Evolutionary conservation across 2,797 vertebrate species (phyloP).

Genomic region (Lepilemur ruficaudatus): DNA sequence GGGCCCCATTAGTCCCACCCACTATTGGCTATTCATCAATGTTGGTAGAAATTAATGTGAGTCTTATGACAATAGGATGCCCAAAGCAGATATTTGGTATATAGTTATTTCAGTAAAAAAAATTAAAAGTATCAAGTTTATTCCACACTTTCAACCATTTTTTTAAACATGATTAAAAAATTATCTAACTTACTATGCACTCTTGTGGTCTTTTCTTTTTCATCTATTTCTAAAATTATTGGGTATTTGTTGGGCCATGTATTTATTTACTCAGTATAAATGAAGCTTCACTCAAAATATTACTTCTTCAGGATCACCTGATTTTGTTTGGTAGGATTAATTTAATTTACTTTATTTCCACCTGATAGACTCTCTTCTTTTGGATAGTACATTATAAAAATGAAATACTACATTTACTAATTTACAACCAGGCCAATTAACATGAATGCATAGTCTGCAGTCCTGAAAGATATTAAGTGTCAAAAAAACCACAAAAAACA

Average conservation of each 20-base stretch:
- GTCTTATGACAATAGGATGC: neutral
- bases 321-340: conserved; percentile 66
- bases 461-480: neutral
- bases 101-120: conserved; percentile 2
- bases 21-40: conserved; percentile 25
- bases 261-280: conserved; percentile 37
- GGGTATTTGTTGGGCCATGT: neutral
- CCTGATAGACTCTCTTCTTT: neutral
- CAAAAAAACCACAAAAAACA: neutral
- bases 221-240: conserved; percentile 32
- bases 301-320: conserved; percentile 2
- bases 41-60: conserved; percentile 33
- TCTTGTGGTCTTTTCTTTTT: neutral
- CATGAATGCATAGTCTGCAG: neutral
- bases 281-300: conserved; percentile 38
- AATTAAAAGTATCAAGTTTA: conserved; percentile 12
- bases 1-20: conserved; percentile 39
- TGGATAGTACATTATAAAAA: conserved; percentile 27
- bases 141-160: conserved; percentile 18
- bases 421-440: conserved; percentile 39
- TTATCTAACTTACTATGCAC: neutral
- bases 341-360: conserved; percentile 61
- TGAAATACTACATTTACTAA: conserved; percentile 45
- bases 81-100: conserved; percentile 1
- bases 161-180: conserved; percentile 15